phyloP scores from a whole-genome alignment of 2,888 invertebrate species.

The Leptinotarsa peninsularis region DNA sequence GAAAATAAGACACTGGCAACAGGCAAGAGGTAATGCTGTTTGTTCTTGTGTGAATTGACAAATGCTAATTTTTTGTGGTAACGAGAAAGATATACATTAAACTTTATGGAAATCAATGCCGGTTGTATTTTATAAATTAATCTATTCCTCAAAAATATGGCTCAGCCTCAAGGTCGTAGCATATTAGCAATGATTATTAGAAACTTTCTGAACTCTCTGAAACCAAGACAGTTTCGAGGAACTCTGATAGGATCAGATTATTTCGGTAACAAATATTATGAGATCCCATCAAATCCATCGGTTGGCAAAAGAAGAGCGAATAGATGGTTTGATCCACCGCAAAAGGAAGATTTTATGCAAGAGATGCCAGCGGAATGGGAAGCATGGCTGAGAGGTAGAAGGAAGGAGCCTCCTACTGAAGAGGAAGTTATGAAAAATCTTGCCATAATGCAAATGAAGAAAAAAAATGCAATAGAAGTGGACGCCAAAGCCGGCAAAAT shows the following conservation, averaged over 20 bases:
- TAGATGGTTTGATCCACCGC: slow-evolving; percentile 80
- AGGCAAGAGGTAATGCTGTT: no score
- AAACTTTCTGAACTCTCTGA: slow-evolving; percentile 75
- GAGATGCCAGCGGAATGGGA: slow-evolving; percentile 90
- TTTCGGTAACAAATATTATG: slow-evolving; percentile 85
- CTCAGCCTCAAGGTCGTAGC: slow-evolving; percentile 57
- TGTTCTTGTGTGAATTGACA: no score
- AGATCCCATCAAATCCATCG: slow-evolving; percentile 77
- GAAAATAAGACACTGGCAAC: no score
- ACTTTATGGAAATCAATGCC: no score
- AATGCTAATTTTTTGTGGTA: no score
- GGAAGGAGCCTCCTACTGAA: slow-evolving; percentile 75
- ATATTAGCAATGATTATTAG: slow-evolving; percentile 67
- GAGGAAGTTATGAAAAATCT: slow-evolving; percentile 80
- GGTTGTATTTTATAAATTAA: not conserved
- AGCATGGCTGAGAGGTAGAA: slow-evolving; percentile 78
- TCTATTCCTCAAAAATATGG: slow-evolving; percentile 45
- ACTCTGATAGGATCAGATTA: slow-evolving; percentile 79
- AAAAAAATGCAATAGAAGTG: slow-evolving; percentile 79
- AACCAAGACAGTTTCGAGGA: slow-evolving; percentile 70
- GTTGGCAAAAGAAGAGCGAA: slow-evolving; percentile 74
- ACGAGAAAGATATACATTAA: no score
- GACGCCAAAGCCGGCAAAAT: slow-evolving; percentile 70
- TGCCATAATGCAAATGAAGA: slow-evolving; percentile 78
- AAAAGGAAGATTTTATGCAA: slow-evolving; percentile 75